A percentile compares a stretch with the other conserved stretches of the same genome.
phyloP scores from a whole-genome alignment of 1,140 invertebrate species.

The Gerris buenoi region DNA sequence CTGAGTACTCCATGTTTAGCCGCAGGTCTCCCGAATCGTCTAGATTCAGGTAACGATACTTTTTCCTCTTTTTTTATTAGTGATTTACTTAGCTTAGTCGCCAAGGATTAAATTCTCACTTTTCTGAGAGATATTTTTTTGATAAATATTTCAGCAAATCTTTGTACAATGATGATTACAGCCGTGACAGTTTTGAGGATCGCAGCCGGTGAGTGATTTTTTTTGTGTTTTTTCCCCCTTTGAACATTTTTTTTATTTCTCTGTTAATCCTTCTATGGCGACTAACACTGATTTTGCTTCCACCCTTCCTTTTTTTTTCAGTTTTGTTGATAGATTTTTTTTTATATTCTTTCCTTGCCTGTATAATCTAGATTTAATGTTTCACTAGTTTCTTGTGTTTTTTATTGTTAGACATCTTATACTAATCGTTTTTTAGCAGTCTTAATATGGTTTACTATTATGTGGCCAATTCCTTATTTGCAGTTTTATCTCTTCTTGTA shows the following conservation, averaged over 20 bases:
- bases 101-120: background rate
- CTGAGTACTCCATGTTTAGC: slow-evolving; percentile 67
- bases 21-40: slow-evolving; percentile 52
- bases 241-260: too few species aligned
- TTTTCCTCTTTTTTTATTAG: slow-evolving; percentile 15
- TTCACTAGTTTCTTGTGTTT: background rate
- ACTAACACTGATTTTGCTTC: background rate
- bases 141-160: slow-evolving; percentile 13
- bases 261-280: too few species aligned
- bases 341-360: background rate
- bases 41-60: slow-evolving; percentile 34
- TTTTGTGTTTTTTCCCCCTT: background rate
- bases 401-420: too few species aligned
- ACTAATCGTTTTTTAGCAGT: too few species aligned
- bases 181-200: slow-evolving; percentile 67
- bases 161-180: slow-evolving; percentile 51
- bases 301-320: background rate
- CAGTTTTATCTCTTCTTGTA: too few species aligned
- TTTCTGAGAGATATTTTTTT: background rate
- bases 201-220: slow-evolving; percentile 34
- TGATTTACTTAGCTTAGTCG: background rate
- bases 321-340: background rate
- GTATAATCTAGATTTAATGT: background rate
- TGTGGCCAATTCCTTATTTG: too few species aligned
- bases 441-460: too few species aligned